Base-by-base conservation (phyloP, 2,113 vertebrate species). In the Lontra canadensis region DNA sequence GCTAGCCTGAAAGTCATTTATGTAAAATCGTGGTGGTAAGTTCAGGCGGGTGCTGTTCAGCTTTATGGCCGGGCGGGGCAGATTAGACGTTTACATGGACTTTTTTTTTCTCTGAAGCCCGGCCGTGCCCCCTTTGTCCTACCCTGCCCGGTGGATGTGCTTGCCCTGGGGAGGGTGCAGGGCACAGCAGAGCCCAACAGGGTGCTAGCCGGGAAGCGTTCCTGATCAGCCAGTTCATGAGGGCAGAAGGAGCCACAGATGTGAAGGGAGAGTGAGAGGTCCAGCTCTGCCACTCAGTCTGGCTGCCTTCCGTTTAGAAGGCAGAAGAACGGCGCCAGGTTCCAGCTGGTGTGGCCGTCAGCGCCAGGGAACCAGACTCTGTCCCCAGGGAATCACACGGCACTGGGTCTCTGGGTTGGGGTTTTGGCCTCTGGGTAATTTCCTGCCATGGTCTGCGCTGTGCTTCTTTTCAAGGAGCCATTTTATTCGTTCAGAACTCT, bases 1-100 rank as follows among this genome's bases (percentile, higher is more conserved):
- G 97, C 88, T 47, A 95, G 96, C 97, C 97, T 98, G 96, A 98
- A 98, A 98, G 97, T 96, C 98, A 96, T 98, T 98, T 98, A 98
- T 98, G 98, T 98, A 98, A 98, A 98, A 98, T 98, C 90, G 36
- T 88, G 96, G 96, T 97, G 80, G 93, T 95, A 94, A 61, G 98
- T 78, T 97, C 92, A 97, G 97, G 90, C 13, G 26, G 92, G 85
- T 95, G 6, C 97, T 94, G 97, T 98, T 97, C 74, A 95, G 90
- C 76, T 97, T 96, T 61, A 95, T 96, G 96, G 96, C 89, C 3
- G 7, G 71, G 92, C 21, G 9, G 57, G 80, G 74, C 63, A 87
- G 83, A 96, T 61, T 94, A 96, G 94, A 31, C 88, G 95, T 96
- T 94, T 98, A 96, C 36, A 25, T 3, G 57, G 49, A 71, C 14